Conservation (phyloP, 2,797 vertebrate genomes). For the Myotis daubentonii region DNA sequence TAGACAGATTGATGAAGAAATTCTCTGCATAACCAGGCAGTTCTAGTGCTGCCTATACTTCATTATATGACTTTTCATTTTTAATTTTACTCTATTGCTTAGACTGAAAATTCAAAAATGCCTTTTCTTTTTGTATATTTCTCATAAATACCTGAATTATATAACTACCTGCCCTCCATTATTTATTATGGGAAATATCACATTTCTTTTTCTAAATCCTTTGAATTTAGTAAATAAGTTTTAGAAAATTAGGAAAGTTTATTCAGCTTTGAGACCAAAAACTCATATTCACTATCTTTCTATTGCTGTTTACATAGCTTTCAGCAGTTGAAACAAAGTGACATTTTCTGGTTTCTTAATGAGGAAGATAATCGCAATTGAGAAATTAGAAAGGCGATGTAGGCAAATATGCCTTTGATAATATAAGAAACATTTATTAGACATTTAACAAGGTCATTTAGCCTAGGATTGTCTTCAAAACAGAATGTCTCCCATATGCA, state of each 20-base stretch:
- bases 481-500: neutral
- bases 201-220: slow-evolving; percentile 16
- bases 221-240: neutral
- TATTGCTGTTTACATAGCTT: neutral
- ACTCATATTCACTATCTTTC: neutral
- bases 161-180: neutral
- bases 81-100: slow-evolving; percentile 21
- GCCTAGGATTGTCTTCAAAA: slow-evolving; percentile 18
- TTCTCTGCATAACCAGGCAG: slow-evolving; percentile 9
- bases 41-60: slow-evolving; percentile 1
- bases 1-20: neutral
- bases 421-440: neutral
- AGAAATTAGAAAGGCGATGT: neutral
- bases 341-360: neutral
- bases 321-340: neutral
- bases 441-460: neutral
- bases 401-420: neutral
- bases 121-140: neutral
- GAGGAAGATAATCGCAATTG: neutral
- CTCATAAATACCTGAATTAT: neutral
- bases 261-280: neutral
- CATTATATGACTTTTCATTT: slow-evolving; percentile 30
- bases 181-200: slow-evolving; percentile 18
- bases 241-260: slow-evolving; percentile 11
- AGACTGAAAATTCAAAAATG: neutral